Evolutionary conservation across 2,797 vertebrate species (phyloP).

Genomic region (Thamnophis elegans): DNA sequence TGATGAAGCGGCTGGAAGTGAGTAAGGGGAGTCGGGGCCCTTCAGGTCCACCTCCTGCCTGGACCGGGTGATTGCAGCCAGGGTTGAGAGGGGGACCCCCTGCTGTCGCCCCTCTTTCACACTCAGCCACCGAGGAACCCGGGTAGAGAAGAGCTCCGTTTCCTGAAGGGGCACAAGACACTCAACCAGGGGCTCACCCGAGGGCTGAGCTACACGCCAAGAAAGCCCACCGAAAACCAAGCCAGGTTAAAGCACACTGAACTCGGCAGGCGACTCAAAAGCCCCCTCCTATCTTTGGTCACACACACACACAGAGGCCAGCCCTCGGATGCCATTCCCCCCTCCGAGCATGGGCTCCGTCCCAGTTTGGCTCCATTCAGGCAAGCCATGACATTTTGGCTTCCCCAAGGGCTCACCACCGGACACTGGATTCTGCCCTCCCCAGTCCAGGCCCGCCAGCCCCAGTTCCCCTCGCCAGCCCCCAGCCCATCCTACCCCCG

Average conservation of each 20-base stretch:
- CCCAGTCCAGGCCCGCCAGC: neutral
- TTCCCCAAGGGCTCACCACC: neutral
- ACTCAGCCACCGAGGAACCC: neutral
- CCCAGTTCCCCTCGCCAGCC: neutral
- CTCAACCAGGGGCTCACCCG: neutral
- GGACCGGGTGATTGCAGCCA: neutral
- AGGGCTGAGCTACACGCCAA: neutral
- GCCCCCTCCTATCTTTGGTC: neutral
- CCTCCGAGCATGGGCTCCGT: neutral
- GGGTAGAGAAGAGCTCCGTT: neutral
- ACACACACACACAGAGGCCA: neutral
- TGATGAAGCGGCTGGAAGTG: constrained; percentile 21
- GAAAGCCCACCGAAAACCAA: neutral
- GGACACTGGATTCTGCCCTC: neutral
- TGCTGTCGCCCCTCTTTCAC: neutral
- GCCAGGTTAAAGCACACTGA: neutral
- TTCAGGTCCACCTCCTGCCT: neutral
- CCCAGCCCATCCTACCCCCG: neutral
- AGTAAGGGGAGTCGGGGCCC: neutral
- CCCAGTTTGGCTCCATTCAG: neutral
- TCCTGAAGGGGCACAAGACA: neutral
- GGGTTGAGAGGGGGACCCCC: neutral
- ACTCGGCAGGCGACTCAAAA: neutral
- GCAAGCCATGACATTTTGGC: neutral
- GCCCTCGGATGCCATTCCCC: too few species aligned